phyloP scores from a whole-genome alignment of 2,888 invertebrate species.

The Pecten maximus region DNA sequence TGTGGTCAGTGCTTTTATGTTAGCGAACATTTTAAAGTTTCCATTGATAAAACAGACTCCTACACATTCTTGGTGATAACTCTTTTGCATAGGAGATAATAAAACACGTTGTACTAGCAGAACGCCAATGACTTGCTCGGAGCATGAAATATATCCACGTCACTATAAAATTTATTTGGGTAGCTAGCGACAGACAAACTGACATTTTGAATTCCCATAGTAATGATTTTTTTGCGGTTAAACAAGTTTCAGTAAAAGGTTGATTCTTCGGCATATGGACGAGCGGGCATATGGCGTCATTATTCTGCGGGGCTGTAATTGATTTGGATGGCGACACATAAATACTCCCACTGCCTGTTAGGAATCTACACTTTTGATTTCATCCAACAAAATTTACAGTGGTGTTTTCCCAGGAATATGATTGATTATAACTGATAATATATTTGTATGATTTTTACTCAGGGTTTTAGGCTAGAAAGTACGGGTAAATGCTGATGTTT shows the following conservation, averaged over 20 bases:
- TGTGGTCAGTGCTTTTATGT: no score
- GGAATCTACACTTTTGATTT: not conserved
- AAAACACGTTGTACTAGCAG: not conserved
- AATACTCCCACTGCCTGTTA: not conserved
- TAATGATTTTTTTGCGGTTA: constrained; percentile 8
- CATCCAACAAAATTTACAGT: not conserved
- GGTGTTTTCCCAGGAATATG: not conserved
- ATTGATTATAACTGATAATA: not conserved
- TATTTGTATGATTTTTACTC: not conserved
- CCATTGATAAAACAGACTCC: no score
- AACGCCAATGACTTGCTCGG: not conserved
- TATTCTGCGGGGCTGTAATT: not conserved
- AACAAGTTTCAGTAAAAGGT: constrained; percentile 2
- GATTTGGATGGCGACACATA: not conserved
- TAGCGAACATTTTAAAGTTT: no score
- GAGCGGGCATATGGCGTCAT: not conserved
- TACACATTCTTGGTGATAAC: not conserved
- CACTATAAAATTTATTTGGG: not conserved
- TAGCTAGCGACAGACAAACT: not conserved
- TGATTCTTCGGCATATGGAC: not conserved
- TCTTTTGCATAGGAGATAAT: not conserved
- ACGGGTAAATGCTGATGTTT: not conserved
- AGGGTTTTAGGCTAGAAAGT: not conserved
- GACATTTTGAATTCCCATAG: constrained; percentile 9
- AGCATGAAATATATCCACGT: not conserved